Evolutionary conservation across 1,140 invertebrate genomes (phyloP), one percentile per base, ranked within the genome.

Genomic region (Pseudomyrmex concolor): DNA sequence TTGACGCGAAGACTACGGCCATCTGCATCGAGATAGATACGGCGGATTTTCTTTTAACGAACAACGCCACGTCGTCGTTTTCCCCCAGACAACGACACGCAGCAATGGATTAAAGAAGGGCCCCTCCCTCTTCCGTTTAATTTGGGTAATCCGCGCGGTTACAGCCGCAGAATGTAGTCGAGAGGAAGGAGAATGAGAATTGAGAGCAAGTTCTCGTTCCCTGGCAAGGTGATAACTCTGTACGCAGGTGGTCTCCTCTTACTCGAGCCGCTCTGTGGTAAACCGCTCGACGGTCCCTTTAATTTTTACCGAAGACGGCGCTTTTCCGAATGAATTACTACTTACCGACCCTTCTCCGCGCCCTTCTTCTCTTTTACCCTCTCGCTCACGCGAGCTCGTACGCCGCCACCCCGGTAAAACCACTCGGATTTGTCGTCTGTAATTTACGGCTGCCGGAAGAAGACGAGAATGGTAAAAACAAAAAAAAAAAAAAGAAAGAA

Each of bases 221-320:
- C 63, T 68, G 77, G 72, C 60, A 83, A 83, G 84, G 87, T 90
- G 87, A 90, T 90, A 90, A 90, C 89, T 90, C 66, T 90, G 89
- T 88, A 84, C 89, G 67, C 89, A 90, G 89, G 87, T 90, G 89
- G 82, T 71, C 55, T 82, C 78, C 78, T 73, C 73, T 57, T 48
- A 55, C 55, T 54, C 70, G 73, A 54, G 68, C 43, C 22, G 51
- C 55, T 25, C 81, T 80, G 59, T 82, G 59, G 70, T 78, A 77
- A 86, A 84, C 82, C 81, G 67, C 60, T 60, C 70, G 22, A 64
- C 72, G 55, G 51, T 71, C 85, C 82, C 74, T 74, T 77, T 86
- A 80, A 84, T 88, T 88, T 88, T 84, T 74, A 86, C 51, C 78
- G 54, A 77, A 73, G 71, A 76, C 55, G 73, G 55, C 73, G 68